These are phyloP conservation scores for Rhinoraja longicauda DNA, from an alignment of 2,797 vertebrate genomes.

Conservation along the genomic window DNA sequence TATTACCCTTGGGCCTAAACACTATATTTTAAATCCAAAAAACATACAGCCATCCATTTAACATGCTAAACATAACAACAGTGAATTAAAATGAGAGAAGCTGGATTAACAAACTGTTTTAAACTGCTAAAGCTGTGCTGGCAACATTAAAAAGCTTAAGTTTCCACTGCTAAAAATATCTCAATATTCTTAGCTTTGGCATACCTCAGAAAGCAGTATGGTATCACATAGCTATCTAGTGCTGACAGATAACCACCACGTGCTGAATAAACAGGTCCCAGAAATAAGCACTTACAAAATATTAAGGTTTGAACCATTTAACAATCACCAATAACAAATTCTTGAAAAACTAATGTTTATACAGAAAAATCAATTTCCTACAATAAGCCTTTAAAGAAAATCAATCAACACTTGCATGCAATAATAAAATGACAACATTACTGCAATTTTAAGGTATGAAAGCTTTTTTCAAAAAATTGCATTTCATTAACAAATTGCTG, in stretches of 20 bases:
- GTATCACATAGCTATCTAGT: conserved; percentile 35
- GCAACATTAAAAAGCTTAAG: conserved; percentile 40
- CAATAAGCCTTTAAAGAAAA: neutral
- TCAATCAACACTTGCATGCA: neutral
- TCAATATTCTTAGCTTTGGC: conserved; percentile 38
- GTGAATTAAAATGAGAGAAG: conserved; percentile 30
- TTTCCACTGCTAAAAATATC: conserved; percentile 42
- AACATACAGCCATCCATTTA: conserved; percentile 4
- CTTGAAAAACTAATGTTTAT: neutral
- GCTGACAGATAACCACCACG: conserved; percentile 36
- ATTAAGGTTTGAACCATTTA: conserved; percentile 9
- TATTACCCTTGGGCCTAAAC: neutral
- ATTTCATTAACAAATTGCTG: neutral
- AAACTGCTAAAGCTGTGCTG: conserved; percentile 37
- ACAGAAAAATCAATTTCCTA: neutral
- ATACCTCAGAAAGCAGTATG: conserved; percentile 31
- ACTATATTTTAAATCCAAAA: conserved; percentile 10
- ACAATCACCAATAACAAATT: neutral
- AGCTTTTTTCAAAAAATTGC: neutral
- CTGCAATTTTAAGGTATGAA: neutral
- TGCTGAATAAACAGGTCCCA: conserved; percentile 36
- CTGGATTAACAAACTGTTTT: conserved; percentile 35
- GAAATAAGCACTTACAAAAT: conserved; percentile 31
- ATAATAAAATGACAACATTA: neutral
- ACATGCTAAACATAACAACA: conserved; percentile 28